Evolutionary conservation across 92 coral and sea anemone species (phyloP).

Genomic region (Porites cylindrica): DNA sequence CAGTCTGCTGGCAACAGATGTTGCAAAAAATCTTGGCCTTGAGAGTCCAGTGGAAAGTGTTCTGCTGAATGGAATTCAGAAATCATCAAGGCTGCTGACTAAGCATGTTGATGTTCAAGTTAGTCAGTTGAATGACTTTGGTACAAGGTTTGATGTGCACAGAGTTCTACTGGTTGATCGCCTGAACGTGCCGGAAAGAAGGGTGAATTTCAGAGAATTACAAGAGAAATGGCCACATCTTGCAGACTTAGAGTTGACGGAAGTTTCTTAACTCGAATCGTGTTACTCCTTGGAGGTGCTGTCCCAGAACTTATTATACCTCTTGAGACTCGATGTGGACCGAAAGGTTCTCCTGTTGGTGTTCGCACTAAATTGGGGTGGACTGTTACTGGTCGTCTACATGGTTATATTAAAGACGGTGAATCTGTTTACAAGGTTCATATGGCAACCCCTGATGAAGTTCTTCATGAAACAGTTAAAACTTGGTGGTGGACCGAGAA

Average conservation of each 20-base stretch:
- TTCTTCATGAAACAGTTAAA: slow-evolving; percentile 39
- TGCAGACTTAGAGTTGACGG: slow-evolving; percentile 50
- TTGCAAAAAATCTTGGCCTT: slow-evolving; percentile 54
- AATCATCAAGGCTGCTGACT: slow-evolving; percentile 34
- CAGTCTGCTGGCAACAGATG: slow-evolving; percentile 48
- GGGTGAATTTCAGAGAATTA: slow-evolving; percentile 40
- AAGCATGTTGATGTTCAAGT: slow-evolving; percentile 55
- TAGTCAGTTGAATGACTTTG: slow-evolving; percentile 36
- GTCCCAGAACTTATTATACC: slow-evolving; percentile 57
- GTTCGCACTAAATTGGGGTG: slow-evolving; percentile 56
- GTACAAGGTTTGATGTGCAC: slow-evolving; percentile 48
- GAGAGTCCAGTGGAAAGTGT: slow-evolving; percentile 56
- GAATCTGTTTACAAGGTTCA: too few relatives aligned
- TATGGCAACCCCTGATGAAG: slow-evolving; percentile 43
- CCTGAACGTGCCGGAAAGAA: slow-evolving; percentile 44
- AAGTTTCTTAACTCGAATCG: slow-evolving; percentile 43
- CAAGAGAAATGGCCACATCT: slow-evolving; percentile 56
- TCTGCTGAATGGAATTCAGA: slow-evolving; percentile 56
- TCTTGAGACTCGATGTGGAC: slow-evolving; percentile 37
- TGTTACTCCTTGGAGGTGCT: slow-evolving; percentile 54
- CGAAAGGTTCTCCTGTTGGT: slow-evolving; percentile 59
- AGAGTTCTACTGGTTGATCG: slow-evolving; percentile 48
- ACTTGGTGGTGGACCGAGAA: slow-evolving; percentile 60
- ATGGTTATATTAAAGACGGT: slow-evolving; percentile 15
- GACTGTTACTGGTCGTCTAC: slow-evolving; percentile 58